Evolutionary conservation across 2,113 vertebrate genomes (phyloP).

Genomic region (Onychostoma macrolepis): DNA sequence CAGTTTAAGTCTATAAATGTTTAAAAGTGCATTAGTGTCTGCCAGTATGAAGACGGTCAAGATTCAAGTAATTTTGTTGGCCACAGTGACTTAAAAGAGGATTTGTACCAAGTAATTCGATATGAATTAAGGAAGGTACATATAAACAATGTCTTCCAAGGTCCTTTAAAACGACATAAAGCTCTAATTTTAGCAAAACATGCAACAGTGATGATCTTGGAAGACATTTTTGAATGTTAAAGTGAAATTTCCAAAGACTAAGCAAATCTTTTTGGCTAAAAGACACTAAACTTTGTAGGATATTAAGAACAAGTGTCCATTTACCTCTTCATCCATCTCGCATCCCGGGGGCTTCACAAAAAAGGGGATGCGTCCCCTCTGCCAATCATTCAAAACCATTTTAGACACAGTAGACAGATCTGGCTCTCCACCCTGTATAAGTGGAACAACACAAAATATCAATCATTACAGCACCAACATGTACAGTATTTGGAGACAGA

Average conservation of each 20-base stretch:
- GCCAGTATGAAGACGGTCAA: background rate
- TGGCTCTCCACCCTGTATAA: slow-evolving; percentile 89
- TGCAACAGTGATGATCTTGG: background rate
- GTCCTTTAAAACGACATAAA: background rate
- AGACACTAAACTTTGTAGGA: background rate
- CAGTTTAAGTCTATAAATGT: background rate
- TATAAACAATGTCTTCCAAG: background rate
- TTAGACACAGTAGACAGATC: slow-evolving; percentile 91
- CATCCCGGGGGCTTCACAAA: slow-evolving; percentile 91
- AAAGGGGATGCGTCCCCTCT: slow-evolving; percentile 95
- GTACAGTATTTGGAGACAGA: background rate
- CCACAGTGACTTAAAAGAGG: background rate
- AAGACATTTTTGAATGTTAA: background rate
- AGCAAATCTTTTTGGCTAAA: background rate
- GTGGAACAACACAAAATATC: background rate
- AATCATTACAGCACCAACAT: background rate
- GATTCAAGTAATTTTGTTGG: slow-evolving; percentile 8
- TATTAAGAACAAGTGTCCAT: background rate
- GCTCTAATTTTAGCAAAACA: background rate
- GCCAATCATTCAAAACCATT: slow-evolving; percentile 99
- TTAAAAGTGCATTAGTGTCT: slow-evolving; percentile 2
- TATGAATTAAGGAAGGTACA: background rate
- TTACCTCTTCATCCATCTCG: slow-evolving; percentile 79
- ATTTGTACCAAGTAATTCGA: background rate
- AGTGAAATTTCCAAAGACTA: background rate